Base-by-base conservation (phyloP, 2,888 invertebrate species). In the Tortrix viridana region DNA sequence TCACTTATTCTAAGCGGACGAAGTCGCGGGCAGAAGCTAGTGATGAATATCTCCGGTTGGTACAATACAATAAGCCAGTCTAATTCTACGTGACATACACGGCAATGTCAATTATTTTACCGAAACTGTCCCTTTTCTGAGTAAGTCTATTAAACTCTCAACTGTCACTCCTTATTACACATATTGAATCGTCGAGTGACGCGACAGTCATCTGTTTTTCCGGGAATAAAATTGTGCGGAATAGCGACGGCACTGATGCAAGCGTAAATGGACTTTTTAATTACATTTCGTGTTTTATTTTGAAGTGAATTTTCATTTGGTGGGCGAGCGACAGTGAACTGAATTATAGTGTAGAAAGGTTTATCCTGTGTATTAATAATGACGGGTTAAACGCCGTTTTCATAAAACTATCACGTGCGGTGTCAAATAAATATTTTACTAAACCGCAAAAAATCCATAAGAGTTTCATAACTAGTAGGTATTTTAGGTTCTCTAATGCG, bases 261-360 rank as follows among this genome's bases (percentile, higher is more conserved):
- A 53, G 54, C 16, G 60, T 38, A 49, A 55, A 55, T 61, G 43
- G 22, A 55, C 23, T 55, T 55, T 61, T 55, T 49, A 61, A 61
- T 61, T 61, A 49, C 55, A 43, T 55, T 55, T 37, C 55, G 26
- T 41, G 22, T 20, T 61, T 41, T 55, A 60, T 55, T 55, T 60
- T 47, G 26, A 60, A 54, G 47, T 41, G 44, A 5, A 19, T 50
- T 54, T 53, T 48, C 23, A 60, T 59, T 59, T 22, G n/a, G 22
- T n/a, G 49, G 12, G 48, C 26, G 23, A 43, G 26, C 32, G 19
- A 18, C 49, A 16, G 16, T 41, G 16, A 7, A 19, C 22, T 47
- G 20, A 47, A 14, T n/a, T 38, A 41, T 41, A 41, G 1, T 16
- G 16, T 6, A 41, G 14, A 14, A 41, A n/a, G n/a, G 5, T 41